Conservation (phyloP, 2,888 invertebrate species). For the Epinotia ramella region DNA sequence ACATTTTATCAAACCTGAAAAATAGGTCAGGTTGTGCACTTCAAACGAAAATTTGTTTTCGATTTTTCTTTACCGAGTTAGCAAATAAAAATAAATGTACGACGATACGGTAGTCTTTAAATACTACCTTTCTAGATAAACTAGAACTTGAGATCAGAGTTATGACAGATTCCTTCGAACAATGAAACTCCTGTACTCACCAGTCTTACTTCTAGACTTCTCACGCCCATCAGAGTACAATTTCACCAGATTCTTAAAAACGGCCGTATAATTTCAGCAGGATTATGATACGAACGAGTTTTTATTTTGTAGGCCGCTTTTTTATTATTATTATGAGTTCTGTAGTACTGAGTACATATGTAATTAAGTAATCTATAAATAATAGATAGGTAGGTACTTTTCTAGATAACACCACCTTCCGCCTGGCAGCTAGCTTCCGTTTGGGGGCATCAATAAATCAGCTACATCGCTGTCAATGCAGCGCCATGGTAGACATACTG, state of each 20-base stretch:
- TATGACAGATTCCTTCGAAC: constrained; percentile 30
- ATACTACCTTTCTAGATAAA: constrained; percentile 21
- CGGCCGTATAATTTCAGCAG: constrained; percentile 16
- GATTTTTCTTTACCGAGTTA: background rate
- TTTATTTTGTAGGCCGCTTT: background rate
- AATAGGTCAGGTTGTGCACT: constrained; percentile 10
- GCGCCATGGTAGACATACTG: no score
- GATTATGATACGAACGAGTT: constrained; percentile 10
- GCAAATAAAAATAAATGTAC: background rate
- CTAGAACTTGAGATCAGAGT: constrained; percentile 3
- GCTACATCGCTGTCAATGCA: no score
- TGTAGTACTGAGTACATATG: no score
- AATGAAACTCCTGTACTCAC: constrained; percentile 27
- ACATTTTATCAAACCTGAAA: constrained; percentile 28
- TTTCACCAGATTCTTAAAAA: constrained; percentile 17
- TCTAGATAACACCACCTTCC: no score
- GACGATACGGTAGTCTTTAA: background rate
- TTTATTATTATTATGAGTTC: background rate
- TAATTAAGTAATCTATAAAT: no score
- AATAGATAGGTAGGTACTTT: no score
- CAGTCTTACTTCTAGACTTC: constrained; percentile 12
- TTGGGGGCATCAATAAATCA: no score
- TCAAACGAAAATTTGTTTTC: background rate
- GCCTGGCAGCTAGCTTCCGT: no score
- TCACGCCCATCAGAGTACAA: background rate